Percentiles rank a stretch among this genome's conserved stretches.
These are phyloP conservation scores for Poecile atricapillus DNA, from an alignment of 2,113 vertebrate genomes.

Conservation along the genomic window DNA sequence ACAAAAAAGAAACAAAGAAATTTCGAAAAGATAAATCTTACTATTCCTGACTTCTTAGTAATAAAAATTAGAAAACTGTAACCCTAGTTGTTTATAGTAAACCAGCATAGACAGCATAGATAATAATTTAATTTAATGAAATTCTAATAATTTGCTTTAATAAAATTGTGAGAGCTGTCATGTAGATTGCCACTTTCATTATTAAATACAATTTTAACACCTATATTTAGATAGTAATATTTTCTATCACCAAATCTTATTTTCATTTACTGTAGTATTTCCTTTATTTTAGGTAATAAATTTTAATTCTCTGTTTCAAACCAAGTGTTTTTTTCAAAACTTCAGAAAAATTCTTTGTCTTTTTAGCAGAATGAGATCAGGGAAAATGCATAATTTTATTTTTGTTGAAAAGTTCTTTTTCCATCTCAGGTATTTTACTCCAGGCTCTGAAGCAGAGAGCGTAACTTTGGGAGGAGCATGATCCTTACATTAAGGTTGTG, in stretches of 20 bases:
- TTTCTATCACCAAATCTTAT: background rate
- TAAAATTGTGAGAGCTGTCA: background rate
- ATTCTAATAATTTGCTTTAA: background rate
- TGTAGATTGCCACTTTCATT: background rate
- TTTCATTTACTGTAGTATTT: background rate
- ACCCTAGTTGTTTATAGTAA: background rate
- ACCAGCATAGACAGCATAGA: background rate
- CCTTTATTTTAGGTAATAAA: background rate
- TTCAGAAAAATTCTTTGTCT: background rate
- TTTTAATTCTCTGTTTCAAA: constrained; percentile 8
- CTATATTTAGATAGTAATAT: background rate
- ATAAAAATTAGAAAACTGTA: background rate
- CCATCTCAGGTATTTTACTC: background rate
- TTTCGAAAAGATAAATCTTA: background rate
- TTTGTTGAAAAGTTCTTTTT: background rate
- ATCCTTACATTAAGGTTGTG: background rate
- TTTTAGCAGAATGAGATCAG: background rate
- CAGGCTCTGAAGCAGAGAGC: background rate
- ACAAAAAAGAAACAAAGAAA: background rate
- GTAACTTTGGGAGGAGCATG: background rate
- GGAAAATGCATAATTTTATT: background rate
- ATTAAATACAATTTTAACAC: background rate
- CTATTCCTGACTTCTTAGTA: background rate
- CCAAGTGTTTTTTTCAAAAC: background rate
- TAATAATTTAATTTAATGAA: background rate